Conservation (phyloP, 2,113 vertebrate species). For the Protobothrops flavoviridis region DNA sequence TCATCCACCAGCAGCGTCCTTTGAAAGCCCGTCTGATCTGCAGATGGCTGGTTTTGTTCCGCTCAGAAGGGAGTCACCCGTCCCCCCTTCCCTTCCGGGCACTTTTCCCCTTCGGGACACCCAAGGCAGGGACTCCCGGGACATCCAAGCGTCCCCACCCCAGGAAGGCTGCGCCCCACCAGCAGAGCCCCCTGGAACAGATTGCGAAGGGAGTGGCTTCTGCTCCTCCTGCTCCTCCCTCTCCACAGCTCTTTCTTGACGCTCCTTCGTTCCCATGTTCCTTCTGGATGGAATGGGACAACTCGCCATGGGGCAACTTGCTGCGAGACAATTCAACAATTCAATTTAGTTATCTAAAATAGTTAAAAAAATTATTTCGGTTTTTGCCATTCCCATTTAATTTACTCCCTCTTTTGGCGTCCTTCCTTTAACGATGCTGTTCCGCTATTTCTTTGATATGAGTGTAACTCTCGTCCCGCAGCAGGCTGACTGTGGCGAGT, state of each 20-base stretch:
- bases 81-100: background rate
- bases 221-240: background rate
- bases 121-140: background rate
- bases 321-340: no score
- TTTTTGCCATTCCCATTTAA: background rate
- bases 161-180: background rate
- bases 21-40: fast-evolving
- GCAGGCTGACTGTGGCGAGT: no score
- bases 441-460: no score
- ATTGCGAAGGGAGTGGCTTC: background rate
- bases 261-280: background rate
- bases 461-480: background rate
- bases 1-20: background rate
- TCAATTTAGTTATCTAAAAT: background rate
- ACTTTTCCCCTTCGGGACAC: background rate
- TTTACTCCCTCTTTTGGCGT: background rate
- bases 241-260: no score
- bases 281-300: background rate
- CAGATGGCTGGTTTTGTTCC: background rate
- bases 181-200: background rate
- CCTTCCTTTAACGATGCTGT: background rate
- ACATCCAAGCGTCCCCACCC: background rate
- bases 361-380: background rate
- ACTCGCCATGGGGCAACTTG: no score
- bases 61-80: background rate